Base-by-base conservation (phyloP, 2,797 vertebrate species). In the Sebastes itinus region DNA sequence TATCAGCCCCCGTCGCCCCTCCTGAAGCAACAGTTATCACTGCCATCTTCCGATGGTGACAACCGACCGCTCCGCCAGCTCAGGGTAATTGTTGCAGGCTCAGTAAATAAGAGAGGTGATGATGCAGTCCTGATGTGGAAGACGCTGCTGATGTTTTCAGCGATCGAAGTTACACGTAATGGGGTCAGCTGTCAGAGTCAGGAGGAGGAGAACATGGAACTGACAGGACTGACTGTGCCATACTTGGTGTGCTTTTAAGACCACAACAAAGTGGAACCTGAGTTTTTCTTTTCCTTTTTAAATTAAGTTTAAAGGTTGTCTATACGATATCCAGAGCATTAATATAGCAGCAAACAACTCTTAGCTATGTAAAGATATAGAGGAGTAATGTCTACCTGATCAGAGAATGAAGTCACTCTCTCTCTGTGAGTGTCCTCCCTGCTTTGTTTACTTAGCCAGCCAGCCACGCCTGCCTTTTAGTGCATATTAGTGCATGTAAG, bases 11-110 rank as follows among this genome's bases (percentile, higher is more conserved):
- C 70, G 64, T 86, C 77, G 30, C 20, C 12, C 16, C 54, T 76
- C 76, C 76, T 20, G 49, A 75, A 78, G 84, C 14, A 16, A 77
- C 81, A 72, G 75, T 64, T 85, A 85, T 86, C 87, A 42, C 61
- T 18, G 33, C 71, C 62, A 59, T 85, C 79, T 66, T 74, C 77
- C 66, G 59, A 71, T 75, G 62, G 38, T 13, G 65, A 61, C 46
- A 16, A 42, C 63, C n/a, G 3, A 55, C 69, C 38, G 60, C 32
- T 78, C 49, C 49, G 8, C 56, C 55, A 14, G 56, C 80, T 72
- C 27, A 1, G 66, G 52, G 73, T 79, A 74, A 88, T 81, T 83
- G 88, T 77, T 59, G 67, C 14, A 20, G 70, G 38, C 65, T 77
- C 68, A 4, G 75, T 80, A 74, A 87, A 84, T 72, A 78, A 67